Conservation (phyloP, 2,797 vertebrate species). For the Malurus splendens region DNA sequence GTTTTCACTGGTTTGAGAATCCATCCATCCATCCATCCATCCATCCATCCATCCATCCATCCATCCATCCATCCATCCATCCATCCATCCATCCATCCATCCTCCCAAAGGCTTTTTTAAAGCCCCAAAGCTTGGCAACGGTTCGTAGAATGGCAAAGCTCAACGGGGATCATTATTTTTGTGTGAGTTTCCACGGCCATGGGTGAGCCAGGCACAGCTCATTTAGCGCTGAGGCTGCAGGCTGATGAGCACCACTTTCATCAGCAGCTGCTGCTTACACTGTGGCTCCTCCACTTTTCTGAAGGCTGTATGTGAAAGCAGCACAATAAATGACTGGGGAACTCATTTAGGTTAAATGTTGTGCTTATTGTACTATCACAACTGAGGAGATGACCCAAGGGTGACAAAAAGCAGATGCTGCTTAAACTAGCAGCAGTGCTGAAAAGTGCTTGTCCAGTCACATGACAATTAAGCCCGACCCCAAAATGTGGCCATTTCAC, state of each 20-base stretch:
- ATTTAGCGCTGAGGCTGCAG: neutral
- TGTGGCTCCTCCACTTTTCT: neutral
- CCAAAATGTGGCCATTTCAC: neutral
- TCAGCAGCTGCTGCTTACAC: neutral
- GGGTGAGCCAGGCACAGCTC: neutral
- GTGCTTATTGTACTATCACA: neutral
- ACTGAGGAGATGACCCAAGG: neutral
- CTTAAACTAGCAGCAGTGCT: neutral
- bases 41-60: neutral
- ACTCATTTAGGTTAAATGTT: neutral
- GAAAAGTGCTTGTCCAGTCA: neutral
- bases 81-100: neutral
- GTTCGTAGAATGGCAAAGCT: neutral
- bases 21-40: neutral
- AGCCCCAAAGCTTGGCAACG: neutral
- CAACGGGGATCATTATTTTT: neutral
- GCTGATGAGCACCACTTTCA: neutral
- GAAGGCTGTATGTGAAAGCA: neutral
- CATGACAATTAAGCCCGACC: neutral
- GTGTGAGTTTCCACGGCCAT: neutral
- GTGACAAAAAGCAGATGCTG: slow-evolving; percentile 2
- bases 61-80: neutral
- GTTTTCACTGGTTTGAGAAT: neutral
- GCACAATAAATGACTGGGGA: neutral
- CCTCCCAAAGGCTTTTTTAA: neutral